Base-by-base conservation (phyloP, 2,797 vertebrate species). In the Silurus lanzhouensis region DNA sequence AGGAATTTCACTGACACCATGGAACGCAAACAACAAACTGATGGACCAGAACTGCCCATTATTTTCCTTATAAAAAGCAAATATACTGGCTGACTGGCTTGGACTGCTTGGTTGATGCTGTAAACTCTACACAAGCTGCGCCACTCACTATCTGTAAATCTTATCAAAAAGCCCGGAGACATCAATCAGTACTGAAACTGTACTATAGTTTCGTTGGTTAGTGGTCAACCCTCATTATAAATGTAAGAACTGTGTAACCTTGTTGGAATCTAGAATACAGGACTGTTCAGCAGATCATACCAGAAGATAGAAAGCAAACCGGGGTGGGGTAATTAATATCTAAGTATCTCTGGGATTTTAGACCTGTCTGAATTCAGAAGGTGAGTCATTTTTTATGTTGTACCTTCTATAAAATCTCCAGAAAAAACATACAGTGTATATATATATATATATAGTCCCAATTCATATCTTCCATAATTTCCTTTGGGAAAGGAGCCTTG, bases 61-160 rank as follows among this genome's bases (percentile, higher is more conserved):
- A 72, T 82, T 72, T 63, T 67, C 72, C 70, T 19, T 81, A 63
- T 76, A 27, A 78, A 63, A 87, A 48, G 60, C 57, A 86, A 86
- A 82, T 74, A 52, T 46, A 81, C 25, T 14, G 83, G 55, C 38
- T 76, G 60, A 82, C 61, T 27, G n/a, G 15, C 57, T 19, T 25
- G 13, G 52, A 6, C 72, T 27, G 48, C 13, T 27, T 27, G 72
- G n/a, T 5, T 55, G n/a, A 8, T 15, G 70, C 22, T 52, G 6
- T 55, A 27, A 25, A 25, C 55, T 15, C n/a, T 55, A 52, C 22
- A 75, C 72, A 75, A 84, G 75, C 64, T 52, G 67, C 25, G 72
- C 7, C 61, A 27, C 57, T 77, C 81, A 61, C 57, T 81, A 25
- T 9, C 14, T 10, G 25, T 57, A 74, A 25, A 25, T 46, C 1